A percentile compares a stretch with the other conserved stretches of the same genome.
These are phyloP conservation scores for Artemisiospiza belli DNA, from an alignment of 2,113 vertebrate genomes.

Conservation along the genomic window DNA sequence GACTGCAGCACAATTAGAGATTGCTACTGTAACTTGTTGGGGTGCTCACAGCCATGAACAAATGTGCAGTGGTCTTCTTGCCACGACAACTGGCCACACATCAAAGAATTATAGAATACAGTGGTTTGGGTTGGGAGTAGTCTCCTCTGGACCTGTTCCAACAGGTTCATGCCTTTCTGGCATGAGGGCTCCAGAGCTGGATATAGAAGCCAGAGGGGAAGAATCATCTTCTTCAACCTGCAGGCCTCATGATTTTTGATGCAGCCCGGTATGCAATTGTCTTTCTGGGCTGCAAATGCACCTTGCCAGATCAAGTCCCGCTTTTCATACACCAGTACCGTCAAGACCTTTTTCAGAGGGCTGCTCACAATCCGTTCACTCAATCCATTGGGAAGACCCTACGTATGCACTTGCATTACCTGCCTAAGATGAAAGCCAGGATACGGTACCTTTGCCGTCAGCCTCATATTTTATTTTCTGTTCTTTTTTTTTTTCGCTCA, in stretches of 20 bases:
- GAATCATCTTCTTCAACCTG: neutral
- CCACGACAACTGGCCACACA: accelerated
- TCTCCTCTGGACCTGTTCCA: neutral
- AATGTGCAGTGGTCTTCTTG: neutral
- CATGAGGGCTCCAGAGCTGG: neutral
- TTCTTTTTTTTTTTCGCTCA: neutral
- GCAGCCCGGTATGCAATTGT: neutral
- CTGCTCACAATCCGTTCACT: neutral
- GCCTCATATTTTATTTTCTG: neutral
- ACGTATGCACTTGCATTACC: accelerated
- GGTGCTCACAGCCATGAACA: accelerated
- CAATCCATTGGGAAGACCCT: neutral
- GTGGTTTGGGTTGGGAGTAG: neutral
- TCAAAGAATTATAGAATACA: neutral
- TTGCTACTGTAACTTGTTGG: neutral
- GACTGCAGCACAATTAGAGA: neutral
- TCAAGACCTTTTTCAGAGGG: neutral
- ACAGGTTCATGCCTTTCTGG: neutral
- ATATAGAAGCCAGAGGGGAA: accelerated
- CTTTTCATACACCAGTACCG: accelerated
- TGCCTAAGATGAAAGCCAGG: neutral
- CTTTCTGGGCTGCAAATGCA: neutral
- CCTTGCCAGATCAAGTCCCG: accelerated
- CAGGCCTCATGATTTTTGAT: neutral
- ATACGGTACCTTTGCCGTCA: neutral